Conservation (phyloP, 2,888 invertebrate species). For the Polyommatus iphigenia region DNA sequence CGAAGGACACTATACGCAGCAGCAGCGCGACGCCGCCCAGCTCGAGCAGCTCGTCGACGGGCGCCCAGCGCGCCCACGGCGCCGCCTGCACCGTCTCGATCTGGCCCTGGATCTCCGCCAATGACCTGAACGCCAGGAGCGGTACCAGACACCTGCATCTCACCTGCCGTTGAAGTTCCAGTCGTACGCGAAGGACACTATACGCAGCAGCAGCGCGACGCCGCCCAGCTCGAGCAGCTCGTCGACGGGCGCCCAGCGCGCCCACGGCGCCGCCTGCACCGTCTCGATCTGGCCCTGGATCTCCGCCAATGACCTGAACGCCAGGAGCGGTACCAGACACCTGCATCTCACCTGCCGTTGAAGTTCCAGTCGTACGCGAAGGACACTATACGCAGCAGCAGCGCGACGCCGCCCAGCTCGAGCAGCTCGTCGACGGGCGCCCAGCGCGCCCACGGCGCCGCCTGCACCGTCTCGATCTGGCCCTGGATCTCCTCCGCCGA, state of each 20-base stretch:
- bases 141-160: background rate
- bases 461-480: slow-evolving; percentile 89
- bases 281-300: slow-evolving; percentile 92
- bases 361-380: slow-evolving; percentile 96
- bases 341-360: slow-evolving; percentile 82
- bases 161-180: slow-evolving; percentile 94
- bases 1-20: slow-evolving; percentile 91
- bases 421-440: slow-evolving; percentile 93
- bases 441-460: slow-evolving; percentile 88
- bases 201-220: slow-evolving; percentile 88
- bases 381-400: slow-evolving; percentile 92
- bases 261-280: slow-evolving; percentile 85
- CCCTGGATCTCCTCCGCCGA: slow-evolving; percentile 91
- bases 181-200: slow-evolving; percentile 93
- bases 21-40: slow-evolving; percentile 91
- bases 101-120: slow-evolving; percentile 87
- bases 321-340: background rate
- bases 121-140: no score
- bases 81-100: slow-evolving; percentile 89
- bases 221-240: slow-evolving; percentile 92
- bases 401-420: slow-evolving; percentile 89
- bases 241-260: slow-evolving; percentile 93
- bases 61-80: slow-evolving; percentile 88
- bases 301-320: slow-evolving; percentile 57
- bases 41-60: slow-evolving; percentile 92